These are phyloP conservation scores for Caenorhabditis becei DNA, from an alignment of 2,888 invertebrate genomes.

Conservation along the genomic window DNA sequence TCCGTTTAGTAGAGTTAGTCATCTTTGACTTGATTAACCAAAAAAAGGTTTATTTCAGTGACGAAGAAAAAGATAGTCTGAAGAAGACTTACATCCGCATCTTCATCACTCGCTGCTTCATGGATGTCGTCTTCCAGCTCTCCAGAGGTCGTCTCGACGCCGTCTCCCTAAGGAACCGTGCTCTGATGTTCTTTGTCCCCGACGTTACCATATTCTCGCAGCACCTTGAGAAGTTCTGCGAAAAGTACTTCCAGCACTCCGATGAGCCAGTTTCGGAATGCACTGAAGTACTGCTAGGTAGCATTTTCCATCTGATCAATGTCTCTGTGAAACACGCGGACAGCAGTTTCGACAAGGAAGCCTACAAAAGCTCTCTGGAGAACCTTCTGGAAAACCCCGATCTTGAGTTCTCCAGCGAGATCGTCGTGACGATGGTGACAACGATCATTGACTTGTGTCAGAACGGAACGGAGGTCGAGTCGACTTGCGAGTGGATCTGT, in stretches of 20 bases:
- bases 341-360: slow-evolving; percentile 3
- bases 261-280: background rate
- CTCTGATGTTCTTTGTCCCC: slow-evolving; percentile 29
- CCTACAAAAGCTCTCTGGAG: slow-evolving; percentile 16
- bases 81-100: slow-evolving; percentile 37
- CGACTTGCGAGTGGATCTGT: slow-evolving; percentile 35
- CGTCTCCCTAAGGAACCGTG: slow-evolving; percentile 12
- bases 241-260: background rate
- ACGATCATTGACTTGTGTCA: slow-evolving; percentile 35
- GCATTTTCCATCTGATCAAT: slow-evolving; percentile 43
- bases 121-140: slow-evolving; percentile 44
- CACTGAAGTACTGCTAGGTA: slow-evolving; percentile 24
- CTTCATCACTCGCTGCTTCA: slow-evolving; percentile 26
- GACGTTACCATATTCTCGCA: slow-evolving; percentile 23
- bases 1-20: slow-evolving; percentile 27
- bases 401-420: slow-evolving; percentile 30
- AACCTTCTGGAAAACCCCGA: slow-evolving; percentile 5
- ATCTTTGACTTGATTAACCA: too few species aligned
- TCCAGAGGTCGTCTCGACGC: slow-evolving; percentile 22
- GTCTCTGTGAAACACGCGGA: slow-evolving; percentile 21
- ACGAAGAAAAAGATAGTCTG: background rate
- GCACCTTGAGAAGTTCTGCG: slow-evolving; percentile 31
- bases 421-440: slow-evolving; percentile 14
- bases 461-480: background rate
- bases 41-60: slow-evolving; percentile 11